phyloP scores from a whole-genome alignment of 2,888 invertebrate species.

The Cylloceria caligata region DNA sequence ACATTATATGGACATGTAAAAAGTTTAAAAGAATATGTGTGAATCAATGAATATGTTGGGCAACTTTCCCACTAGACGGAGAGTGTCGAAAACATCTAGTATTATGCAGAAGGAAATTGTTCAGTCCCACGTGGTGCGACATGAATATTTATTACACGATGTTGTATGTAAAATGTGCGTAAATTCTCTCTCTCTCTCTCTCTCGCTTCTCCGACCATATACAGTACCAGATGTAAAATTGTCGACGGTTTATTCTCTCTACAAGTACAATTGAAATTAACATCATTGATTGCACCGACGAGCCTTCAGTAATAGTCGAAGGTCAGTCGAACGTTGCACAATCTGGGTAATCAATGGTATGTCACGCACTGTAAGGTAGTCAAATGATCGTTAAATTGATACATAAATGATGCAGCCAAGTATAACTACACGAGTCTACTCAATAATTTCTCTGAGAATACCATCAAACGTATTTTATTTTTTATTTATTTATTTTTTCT shows the following conservation, averaged over 20 bases:
- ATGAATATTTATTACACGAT: constrained; percentile 46
- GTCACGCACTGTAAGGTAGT: constrained; percentile 3
- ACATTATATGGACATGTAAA: neutral
- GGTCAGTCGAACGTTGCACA: constrained; percentile 47
- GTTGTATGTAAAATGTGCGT: neutral
- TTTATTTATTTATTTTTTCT: constrained; percentile 20
- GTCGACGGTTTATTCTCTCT: constrained; percentile 4
- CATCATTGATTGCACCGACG: neutral
- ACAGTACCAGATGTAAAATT: neutral
- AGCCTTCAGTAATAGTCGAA: constrained; percentile 36
- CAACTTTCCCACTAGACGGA: constrained; percentile 28
- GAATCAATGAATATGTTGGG: constrained; percentile 38
- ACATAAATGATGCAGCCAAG: constrained; percentile 40
- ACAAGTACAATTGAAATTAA: constrained; percentile 38
- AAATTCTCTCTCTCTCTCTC: neutral
- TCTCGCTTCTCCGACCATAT: constrained; percentile 29
- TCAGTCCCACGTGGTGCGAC: constrained; percentile 43
- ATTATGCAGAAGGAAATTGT: constrained; percentile 51
- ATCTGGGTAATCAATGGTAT: constrained; percentile 44
- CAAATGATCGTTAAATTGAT: constrained; percentile 49
- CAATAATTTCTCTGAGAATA: constrained; percentile 56
- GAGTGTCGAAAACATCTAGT: constrained; percentile 25
- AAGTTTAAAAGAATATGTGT: neutral
- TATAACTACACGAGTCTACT: constrained; percentile 27
- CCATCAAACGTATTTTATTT: constrained; percentile 12